These are phyloP conservation scores for Cheilosia variabilis DNA, from an alignment of 2,888 invertebrate species.

Conservation along the genomic window DNA sequence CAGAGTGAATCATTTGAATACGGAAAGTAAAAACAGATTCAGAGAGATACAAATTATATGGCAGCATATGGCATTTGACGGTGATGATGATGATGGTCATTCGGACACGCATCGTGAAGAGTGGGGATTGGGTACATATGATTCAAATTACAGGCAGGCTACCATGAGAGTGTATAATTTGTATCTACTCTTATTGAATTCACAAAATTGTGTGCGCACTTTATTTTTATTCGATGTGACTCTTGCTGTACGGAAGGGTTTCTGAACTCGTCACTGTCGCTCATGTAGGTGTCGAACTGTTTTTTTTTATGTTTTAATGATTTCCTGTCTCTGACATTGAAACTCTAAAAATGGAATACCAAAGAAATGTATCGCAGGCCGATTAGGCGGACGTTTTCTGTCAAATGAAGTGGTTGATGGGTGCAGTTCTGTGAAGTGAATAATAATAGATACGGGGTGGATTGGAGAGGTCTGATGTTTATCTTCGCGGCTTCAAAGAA, in stretches of 20 bases:
- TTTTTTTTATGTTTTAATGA: conserved; percentile 18
- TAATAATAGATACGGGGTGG: conserved; percentile 17
- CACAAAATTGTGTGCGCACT: conserved; percentile 1
- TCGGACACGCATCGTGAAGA: not conserved
- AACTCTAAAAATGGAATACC: conserved; percentile 25
- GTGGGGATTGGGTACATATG: not conserved
- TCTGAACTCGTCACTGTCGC: not conserved
- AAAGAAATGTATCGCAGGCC: conserved; percentile 36
- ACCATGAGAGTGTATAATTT: conserved; percentile 40
- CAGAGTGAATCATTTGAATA: conserved; percentile 46
- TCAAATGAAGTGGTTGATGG: conserved; percentile 27
- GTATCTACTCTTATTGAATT: conserved; percentile 12
- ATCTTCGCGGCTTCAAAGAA: conserved; percentile 14
- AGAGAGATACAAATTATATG: conserved; percentile 22
- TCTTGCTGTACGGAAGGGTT: not conserved
- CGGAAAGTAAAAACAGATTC: conserved; percentile 30
- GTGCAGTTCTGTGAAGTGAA: conserved; percentile 26
- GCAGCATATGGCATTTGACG: conserved; percentile 24
- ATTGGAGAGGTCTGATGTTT: conserved; percentile 31
- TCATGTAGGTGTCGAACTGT: not conserved
- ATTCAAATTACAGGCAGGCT: conserved; percentile 1
- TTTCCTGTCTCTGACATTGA: conserved; percentile 39
- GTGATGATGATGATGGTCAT: conserved; percentile 14
- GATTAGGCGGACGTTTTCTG: conserved; percentile 32
- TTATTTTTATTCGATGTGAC: not conserved